Conservation (phyloP, 2,113 vertebrate genomes). For the Colinus virginianus region DNA sequence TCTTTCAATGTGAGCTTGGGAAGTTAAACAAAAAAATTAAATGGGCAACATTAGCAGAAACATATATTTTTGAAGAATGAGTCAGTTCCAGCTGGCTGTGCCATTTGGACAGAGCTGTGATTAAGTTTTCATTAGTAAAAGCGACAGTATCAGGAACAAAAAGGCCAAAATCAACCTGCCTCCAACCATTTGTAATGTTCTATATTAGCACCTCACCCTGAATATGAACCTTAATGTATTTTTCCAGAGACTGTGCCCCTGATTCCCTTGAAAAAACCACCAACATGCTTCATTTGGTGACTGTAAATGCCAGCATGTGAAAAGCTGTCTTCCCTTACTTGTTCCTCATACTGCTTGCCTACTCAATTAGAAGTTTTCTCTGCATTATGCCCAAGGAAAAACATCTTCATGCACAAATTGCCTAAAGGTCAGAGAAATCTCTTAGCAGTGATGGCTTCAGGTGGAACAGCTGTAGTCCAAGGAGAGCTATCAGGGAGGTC, state of each 20-base stretch:
- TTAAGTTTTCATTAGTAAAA: slow-evolving; percentile 31
- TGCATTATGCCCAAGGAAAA: neutral
- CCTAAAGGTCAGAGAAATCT: slow-evolving; percentile 51
- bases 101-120: neutral
- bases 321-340: neutral
- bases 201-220: neutral
- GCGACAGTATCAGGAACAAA: neutral
- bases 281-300: neutral
- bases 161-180: slow-evolving; percentile 40
- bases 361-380: slow-evolving; percentile 4
- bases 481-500: neutral
- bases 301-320: neutral
- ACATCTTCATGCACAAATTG: neutral
- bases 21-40: slow-evolving; percentile 7
- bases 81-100: slow-evolving; percentile 35
- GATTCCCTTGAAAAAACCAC: neutral
- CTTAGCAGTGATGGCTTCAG: slow-evolving; percentile 28
- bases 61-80: slow-evolving; percentile 36
- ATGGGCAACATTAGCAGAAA: neutral
- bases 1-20: neutral
- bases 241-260: neutral
- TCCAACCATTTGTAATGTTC: slow-evolving; percentile 23
- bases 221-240: neutral
- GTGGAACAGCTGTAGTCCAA: slow-evolving; percentile 50
- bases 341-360: neutral